Conservation (phyloP, 1,140 invertebrate genomes). For the Cotesia glomerata region DNA sequence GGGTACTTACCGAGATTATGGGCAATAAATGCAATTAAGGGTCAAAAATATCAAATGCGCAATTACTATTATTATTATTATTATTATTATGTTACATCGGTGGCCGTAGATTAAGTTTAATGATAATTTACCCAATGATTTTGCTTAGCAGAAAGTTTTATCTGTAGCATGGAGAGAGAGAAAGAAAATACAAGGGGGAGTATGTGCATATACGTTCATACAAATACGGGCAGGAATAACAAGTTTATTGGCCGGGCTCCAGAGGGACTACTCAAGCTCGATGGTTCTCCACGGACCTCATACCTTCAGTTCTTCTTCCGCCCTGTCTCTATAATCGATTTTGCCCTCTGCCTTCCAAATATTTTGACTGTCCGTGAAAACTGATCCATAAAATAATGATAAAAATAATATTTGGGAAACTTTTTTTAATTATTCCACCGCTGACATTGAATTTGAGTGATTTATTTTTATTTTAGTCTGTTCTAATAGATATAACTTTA, state of each 20-base stretch:
- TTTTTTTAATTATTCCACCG: too few species aligned
- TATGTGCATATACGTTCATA: constrained; percentile 10
- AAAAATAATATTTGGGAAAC: too few species aligned
- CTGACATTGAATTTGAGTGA: too few species aligned
- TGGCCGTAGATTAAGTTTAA: not conserved
- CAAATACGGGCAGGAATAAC: constrained; percentile 41
- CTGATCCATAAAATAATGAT: too few species aligned
- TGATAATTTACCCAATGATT: constrained; percentile 7
- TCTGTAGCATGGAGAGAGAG: not conserved
- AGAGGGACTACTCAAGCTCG: constrained; percentile 42
- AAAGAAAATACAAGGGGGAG: too few species aligned
- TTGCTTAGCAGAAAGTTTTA: not conserved
- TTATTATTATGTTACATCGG: not conserved
- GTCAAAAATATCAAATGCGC: too few species aligned
- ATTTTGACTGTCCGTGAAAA: too few species aligned
- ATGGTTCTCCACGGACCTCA: constrained; percentile 41
- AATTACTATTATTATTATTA: too few species aligned
- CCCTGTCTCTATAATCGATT: not conserved
- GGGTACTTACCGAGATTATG: too few species aligned
- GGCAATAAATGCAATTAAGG: too few species aligned
- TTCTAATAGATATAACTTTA: too few species aligned
- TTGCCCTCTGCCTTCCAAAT: not conserved
- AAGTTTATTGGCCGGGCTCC: constrained; percentile 45
- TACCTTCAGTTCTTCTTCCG: constrained; percentile 24
- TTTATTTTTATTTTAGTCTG: too few species aligned